Base-by-base conservation (phyloP, 2,888 invertebrate species). In the Hydroisotoma schaefferi region DNA sequence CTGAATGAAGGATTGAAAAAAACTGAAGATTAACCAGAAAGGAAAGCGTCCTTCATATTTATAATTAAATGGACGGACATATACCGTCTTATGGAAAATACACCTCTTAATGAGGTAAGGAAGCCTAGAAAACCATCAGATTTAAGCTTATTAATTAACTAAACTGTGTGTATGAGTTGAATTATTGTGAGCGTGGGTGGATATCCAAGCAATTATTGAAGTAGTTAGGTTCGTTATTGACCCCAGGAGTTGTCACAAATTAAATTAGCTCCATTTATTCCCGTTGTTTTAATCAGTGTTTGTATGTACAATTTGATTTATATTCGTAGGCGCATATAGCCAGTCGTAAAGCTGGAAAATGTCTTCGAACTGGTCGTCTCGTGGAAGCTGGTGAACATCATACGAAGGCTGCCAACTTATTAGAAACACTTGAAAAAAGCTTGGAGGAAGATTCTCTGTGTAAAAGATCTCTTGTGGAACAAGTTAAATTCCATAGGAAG, bases 311-410 rank as follows among this genome's bases (percentile, higher is more conserved):
- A 15, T 10, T 33, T 33, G 15, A 10, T 33, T 33, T 33, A 10
- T 8, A 8, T 33, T 10, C 15, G 8, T 33, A 72, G 72, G 70
- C 67, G 25, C 70, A 70, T 56, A 65, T 65, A 61, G 63, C 63
- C 46, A 68, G 70, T 20, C 63, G 69, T 25, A 49, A 65, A 56
- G 72, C 72, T 37, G 55, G 62, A 12, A 65, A 63, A 49, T 53
- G 67, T 40, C 55, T 65, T 15, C 52, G 61, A 33, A 63, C 61
- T 49, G 72, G 72, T 1, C 49, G 55, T 2, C 68, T 67, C 48
- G 54, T 47, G 12, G 67, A 69, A 61, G 69, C 72, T 33, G 58
- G 63, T 1, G 54, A 61, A 25, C 58, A 55, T 57, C 70, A 70
- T 43, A 52, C 65, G 12, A 55, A 58, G 38, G 69, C 68, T 6